phyloP scores from a whole-genome alignment of 2,888 invertebrate genomes.

The Apamea anceps region DNA sequence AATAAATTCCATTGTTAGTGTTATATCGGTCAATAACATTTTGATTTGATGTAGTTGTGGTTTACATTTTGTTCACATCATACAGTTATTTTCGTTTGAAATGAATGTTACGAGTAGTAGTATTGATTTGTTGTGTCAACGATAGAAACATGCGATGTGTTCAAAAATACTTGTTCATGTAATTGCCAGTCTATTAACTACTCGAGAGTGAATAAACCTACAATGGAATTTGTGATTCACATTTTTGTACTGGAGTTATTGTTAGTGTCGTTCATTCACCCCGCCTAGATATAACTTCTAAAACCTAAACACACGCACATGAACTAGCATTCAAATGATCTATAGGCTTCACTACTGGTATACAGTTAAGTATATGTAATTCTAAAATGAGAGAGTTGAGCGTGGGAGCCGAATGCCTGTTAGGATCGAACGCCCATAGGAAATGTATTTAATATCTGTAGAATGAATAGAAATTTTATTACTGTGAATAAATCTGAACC shows the following conservation, averaged over 20 bases:
- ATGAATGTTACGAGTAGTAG: not conserved
- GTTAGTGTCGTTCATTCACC: constrained; percentile 16
- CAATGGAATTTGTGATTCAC: constrained; percentile 23
- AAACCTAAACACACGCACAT: constrained; percentile 10
- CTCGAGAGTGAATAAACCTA: not conserved
- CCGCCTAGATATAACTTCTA: constrained; percentile 5
- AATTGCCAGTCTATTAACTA: not conserved
- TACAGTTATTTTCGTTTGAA: constrained; percentile 1
- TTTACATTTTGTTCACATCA: constrained; percentile 13
- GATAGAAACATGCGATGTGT: constrained; percentile 1
- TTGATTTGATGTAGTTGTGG: constrained; percentile 9
- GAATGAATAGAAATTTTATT: constrained; percentile 54
- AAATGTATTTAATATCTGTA: constrained; percentile 47
- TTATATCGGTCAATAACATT: constrained; percentile 47
- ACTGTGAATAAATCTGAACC: constrained; percentile 52
- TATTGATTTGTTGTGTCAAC: constrained; percentile 10
- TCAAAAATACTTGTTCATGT: not conserved
- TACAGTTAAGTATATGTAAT: constrained; percentile 23
- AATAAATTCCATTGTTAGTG: constrained; percentile 38
- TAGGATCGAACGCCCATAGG: constrained; percentile 36
- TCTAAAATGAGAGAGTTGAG: constrained; percentile 32
- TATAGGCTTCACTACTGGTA: constrained; percentile 29
- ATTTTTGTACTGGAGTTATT: constrained; percentile 24
- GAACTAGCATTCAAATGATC: constrained; percentile 22
- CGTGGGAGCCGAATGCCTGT: constrained; percentile 57